Evolutionary conservation across 2,888 invertebrate genomes (phyloP), one percentile per base, ranked within the genome.

Genomic region (Lasioglossum malachurum): DNA sequence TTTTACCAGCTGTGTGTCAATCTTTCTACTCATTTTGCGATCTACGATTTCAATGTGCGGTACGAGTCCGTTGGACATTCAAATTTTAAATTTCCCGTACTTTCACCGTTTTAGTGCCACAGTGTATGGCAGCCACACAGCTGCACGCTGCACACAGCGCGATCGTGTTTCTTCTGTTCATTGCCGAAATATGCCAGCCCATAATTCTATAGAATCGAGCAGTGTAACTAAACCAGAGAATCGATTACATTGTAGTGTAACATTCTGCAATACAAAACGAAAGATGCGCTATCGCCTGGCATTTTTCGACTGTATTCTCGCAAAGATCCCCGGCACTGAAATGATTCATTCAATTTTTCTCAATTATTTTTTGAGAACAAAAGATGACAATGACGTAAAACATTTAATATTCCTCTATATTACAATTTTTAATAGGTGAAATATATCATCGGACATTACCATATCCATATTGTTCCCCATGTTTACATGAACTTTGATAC

Each of bases 401-500:
- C 73, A 53, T 49, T 49, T 31, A 14, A n/a, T 49, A 49, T 73
- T 82, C 10, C 46, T 16, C 23, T 23, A 1, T 12, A 44, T 38
- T 44, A 23, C 44, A 1, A 53, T 46, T 69, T 4, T 44, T 23
- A 57, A 14, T 35, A 23, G 16, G 80, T 71, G 27, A 38, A 71
- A 69, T 44, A 71, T 71, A 81, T 46, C n/a, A 14, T 38, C 1
- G 5, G 41, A 69, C 4, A 69, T 60, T 60, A 7, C 46, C 53
- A 27, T 67, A 19, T 35, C 2, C n/a, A 44, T 41, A 44, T 57
- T 8, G 12, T 82, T 75, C 0, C 14, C 16, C 4, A 35, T 85
- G 38, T 82, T 82, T 75, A 41, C 57, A 49, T 69, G 12, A 76
- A 44, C 31, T 41, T 64, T 78, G 31, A 75, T 78, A 73, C 41